Evolutionary conservation across 2,113 vertebrate species (phyloP).

Genomic region (Pelobates fuscus): DNA sequence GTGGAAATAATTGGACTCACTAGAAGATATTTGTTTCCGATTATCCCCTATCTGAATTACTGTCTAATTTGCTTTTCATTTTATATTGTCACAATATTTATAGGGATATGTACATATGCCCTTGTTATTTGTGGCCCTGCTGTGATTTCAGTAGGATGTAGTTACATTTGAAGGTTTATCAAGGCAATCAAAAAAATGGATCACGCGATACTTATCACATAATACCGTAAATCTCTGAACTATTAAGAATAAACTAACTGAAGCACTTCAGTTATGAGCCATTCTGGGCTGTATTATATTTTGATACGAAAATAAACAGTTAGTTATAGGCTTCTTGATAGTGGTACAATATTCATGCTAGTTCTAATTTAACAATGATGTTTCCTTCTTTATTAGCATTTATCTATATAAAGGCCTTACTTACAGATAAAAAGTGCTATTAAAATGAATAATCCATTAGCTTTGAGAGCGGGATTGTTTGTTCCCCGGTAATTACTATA

Average conservation of each 20-base stretch:
- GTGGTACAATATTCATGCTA: slow-evolving; percentile 16
- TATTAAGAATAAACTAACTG: slow-evolving; percentile 29
- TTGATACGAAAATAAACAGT: too few species aligned
- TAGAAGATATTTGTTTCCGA: too few species aligned
- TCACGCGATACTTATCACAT: slow-evolving; percentile 6
- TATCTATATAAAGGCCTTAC: slow-evolving; percentile 25
- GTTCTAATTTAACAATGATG: slow-evolving; percentile 29
- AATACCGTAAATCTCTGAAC: slow-evolving; percentile 6
- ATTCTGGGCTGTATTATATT: too few species aligned
- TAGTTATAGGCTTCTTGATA: too few species aligned
- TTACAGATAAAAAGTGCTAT: slow-evolving; percentile 42
- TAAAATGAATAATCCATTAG: slow-evolving; percentile 45
- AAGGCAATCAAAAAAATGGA: slow-evolving; percentile 20
- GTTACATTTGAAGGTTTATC: slow-evolving; percentile 17
- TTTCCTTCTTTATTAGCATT: slow-evolving; percentile 45
- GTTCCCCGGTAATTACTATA: slow-evolving; percentile 25
- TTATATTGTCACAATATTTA: too few species aligned
- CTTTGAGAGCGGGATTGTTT: slow-evolving; percentile 24
- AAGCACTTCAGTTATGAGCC: too few species aligned
- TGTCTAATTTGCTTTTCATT: too few species aligned
- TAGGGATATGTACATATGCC: too few species aligned
- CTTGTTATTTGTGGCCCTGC: too few species aligned
- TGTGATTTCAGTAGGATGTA: too few species aligned
- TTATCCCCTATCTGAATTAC: too few species aligned
- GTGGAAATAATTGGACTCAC: too few species aligned